Evolutionary conservation across 2,113 vertebrate genomes (phyloP), one percentile per base, ranked within the genome.

Genomic region (Boulengeromyrus knoepffleri): DNA sequence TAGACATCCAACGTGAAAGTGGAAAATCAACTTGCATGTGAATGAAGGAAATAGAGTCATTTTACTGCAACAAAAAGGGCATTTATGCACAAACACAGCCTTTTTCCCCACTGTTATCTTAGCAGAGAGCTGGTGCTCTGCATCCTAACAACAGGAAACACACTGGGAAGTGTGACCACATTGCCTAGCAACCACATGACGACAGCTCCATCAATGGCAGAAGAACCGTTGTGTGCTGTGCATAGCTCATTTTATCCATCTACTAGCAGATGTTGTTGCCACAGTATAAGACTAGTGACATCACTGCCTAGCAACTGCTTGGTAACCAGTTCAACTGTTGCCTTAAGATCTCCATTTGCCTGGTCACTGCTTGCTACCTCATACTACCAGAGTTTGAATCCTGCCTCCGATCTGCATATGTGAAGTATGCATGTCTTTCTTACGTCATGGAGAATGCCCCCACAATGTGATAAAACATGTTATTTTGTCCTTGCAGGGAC

Each of bases 131-230:
- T 47, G 83, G 39, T 47, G 83, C 42, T 46, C 83, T 85, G 83
- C 45, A 85, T 85, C 45, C 45, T 85, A 85, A 85, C 45, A 85
- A 80, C 74, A 80, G 74, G 74, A 80, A 80, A 39, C 74, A 77
- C 70, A 42, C 36, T 17, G 74, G 45, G 83, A 47, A 47, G 45
- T 85, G 42, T 85, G 83, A 85, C 21, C 83, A 85, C 83, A 85
- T 85, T 46, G 83, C 83, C 45, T 85, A 85, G 83, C 83, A 85
- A 85, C 83, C 45, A 47, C 45, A 85, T 85, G 39, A n/a, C 42
- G 42, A 46, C 45, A 85, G 83, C 17, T n/a, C 45, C 83, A 85
- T 24, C 39, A 47, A 47, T 47, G 45, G 74, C 74, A 80, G 36
- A 80, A 46, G 45, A 47, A 47, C 21, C 83, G 21, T 47, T 47